Base-by-base conservation (phyloP, 2,113 vertebrate species). In the Girardinichthys multiradiatus region DNA sequence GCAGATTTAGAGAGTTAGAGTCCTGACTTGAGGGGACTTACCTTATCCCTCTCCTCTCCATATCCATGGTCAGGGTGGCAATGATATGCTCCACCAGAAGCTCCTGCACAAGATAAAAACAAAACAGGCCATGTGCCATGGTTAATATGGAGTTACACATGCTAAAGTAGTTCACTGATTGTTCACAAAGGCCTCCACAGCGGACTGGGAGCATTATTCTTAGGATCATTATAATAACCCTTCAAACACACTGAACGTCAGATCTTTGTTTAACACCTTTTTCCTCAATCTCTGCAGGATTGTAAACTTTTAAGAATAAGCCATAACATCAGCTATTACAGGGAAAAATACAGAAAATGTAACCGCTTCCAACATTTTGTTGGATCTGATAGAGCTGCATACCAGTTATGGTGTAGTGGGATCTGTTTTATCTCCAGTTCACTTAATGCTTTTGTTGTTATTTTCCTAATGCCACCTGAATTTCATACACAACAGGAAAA, bases 11-110 rank as follows among this genome's bases (percentile, higher is more conserved):
- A 35, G 5, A 35, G 35, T 10, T 35, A 1, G 10, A 35, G 35
- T 35, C 10, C 35, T 35, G 35, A 35, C 35, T 7, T 35, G 35
- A 35, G 10, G 10, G 10, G 35, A 21, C 84, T 92, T 83, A 95
- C 94, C 93, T 94, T 94, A 73, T 95, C 93, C 6, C 90, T 90
- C 68, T 94, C 89, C 4, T 94, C 93, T 69, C 90, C 92, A 12
- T 90, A 94, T 0, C 87, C 79, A 39, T 83, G 92, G 77, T 94
- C 93, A 14, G 91, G 88, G 54, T 92, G 93, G 80, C 92, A 95
- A 86, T 89, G 93, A 84, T 92, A 93, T 10, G 91, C 71, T 75
- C 89, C 93, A 11, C 89, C 92, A 57, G 93, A 89, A 39, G 89
- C 91, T 80, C 94, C 94, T 95, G 65, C 12, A 85, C 21, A 80